phyloP scores from a whole-genome alignment of 2,113 vertebrate genomes.

The Oceanites oceanicus region DNA sequence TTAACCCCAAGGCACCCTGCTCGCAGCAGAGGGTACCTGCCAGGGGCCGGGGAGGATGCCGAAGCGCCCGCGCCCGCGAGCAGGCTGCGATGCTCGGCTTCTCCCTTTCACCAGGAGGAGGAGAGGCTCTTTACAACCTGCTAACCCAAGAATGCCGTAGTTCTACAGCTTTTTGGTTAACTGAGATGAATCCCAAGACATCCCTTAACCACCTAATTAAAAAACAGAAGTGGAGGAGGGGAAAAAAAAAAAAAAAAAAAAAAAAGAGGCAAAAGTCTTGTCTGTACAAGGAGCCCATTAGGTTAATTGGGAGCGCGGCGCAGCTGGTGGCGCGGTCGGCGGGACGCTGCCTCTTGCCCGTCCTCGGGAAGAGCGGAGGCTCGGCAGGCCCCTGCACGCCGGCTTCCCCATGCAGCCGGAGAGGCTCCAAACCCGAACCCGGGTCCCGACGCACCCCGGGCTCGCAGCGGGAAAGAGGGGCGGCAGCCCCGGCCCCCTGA shows the following conservation, averaged over 20 bases:
- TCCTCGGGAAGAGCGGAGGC: accelerated
- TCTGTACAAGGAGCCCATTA: background rate
- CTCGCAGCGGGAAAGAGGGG: background rate
- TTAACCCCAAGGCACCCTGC: background rate
- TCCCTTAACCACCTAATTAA: background rate
- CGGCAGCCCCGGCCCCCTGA: background rate
- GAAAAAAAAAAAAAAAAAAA: too few species aligned
- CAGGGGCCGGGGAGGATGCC: background rate
- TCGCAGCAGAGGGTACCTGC: background rate
- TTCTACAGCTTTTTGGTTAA: background rate
- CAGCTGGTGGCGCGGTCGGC: background rate
- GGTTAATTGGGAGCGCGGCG: background rate
- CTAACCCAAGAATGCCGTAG: background rate
- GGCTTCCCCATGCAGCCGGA: background rate
- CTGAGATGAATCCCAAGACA: background rate
- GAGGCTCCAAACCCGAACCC: background rate
- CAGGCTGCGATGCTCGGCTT: background rate
- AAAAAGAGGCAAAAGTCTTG: background rate
- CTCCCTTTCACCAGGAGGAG: background rate
- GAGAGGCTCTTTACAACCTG: background rate
- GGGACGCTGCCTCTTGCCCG: background rate
- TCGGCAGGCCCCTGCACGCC: background rate
- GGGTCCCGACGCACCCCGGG: accelerated
- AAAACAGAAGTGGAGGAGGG: background rate
- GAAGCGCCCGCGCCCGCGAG: background rate